Conservation (phyloP, 2,113 vertebrate species). For the Dasypus novemcinctus region DNA sequence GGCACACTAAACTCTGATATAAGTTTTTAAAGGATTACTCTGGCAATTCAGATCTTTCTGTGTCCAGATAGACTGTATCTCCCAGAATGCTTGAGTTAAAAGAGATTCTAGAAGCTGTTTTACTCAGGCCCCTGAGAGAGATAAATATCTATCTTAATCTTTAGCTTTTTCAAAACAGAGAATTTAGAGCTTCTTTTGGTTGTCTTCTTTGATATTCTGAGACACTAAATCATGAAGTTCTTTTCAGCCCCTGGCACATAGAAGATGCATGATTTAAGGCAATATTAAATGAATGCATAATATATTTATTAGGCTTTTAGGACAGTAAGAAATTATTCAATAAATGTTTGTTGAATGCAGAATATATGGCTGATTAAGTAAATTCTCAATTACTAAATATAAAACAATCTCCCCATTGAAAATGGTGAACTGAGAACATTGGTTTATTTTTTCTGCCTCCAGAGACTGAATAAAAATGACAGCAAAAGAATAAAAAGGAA, state of each 20-base stretch:
- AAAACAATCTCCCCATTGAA: not conserved
- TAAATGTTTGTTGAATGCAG: slow-evolving; percentile 6
- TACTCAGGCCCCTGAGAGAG: not conserved
- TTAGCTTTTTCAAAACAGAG: not conserved
- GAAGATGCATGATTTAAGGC: not conserved
- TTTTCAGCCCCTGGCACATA: not conserved
- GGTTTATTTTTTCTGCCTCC: not conserved
- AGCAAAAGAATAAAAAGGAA: slow-evolving; percentile 10
- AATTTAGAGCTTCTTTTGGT: not conserved
- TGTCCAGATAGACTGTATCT: not conserved
- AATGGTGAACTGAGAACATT: not conserved
- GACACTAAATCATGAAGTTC: not conserved
- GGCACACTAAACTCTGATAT: not conserved
- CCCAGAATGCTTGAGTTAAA: not conserved
- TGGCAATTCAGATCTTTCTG: not conserved
- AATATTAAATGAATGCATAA: not conserved
- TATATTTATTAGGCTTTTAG: not conserved
- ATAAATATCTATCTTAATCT: not conserved
- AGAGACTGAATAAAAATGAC: not conserved
- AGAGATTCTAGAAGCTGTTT: not conserved
- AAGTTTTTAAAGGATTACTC: not conserved
- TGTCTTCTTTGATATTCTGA: not conserved
- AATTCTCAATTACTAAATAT: not conserved
- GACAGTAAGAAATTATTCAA: not conserved
- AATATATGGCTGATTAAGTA: not conserved